Conservation (phyloP, 2,888 invertebrate species). For the Apamea anceps region DNA sequence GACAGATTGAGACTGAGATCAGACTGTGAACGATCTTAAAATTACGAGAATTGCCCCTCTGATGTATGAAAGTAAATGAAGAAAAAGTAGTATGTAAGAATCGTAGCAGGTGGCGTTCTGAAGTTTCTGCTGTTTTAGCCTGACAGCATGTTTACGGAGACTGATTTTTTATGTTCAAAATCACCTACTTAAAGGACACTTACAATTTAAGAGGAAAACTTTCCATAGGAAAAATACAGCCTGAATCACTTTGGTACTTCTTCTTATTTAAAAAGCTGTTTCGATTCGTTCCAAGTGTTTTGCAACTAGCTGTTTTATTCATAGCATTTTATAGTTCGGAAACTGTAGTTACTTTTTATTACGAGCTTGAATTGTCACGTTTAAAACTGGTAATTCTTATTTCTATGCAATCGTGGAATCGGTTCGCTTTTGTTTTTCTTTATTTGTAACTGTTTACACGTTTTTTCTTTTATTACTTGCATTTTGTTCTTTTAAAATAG, state of each 20-base stretch:
- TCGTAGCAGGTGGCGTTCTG: not conserved
- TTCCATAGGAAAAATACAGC: constrained; percentile 1
- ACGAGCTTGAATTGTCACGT: constrained; percentile 34
- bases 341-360: constrained; percentile 57
- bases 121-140: not conserved
- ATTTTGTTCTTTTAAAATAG: not conserved
- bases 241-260: constrained; percentile 26
- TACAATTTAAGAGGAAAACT: constrained; percentile 2
- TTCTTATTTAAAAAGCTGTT: constrained; percentile 57
- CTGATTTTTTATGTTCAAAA: not conserved
- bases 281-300: constrained; percentile 54
- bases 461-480: not conserved
- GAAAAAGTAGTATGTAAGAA: not conserved
- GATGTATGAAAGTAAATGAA: not conserved
- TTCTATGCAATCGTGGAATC: constrained; percentile 30
- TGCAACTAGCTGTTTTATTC: constrained; percentile 59
- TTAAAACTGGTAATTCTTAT: constrained; percentile 51
- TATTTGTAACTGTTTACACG: not conserved
- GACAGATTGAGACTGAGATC: too few relatives aligned
- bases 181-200: not conserved
- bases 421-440: not conserved
- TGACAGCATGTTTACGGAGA: not conserved
- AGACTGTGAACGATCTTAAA: too few relatives aligned
- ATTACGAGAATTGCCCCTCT: not conserved
- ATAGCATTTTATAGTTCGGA: constrained; percentile 50